Base-by-base conservation (phyloP, 1,140 invertebrate genomes). In the Drosophila funebris region DNA sequence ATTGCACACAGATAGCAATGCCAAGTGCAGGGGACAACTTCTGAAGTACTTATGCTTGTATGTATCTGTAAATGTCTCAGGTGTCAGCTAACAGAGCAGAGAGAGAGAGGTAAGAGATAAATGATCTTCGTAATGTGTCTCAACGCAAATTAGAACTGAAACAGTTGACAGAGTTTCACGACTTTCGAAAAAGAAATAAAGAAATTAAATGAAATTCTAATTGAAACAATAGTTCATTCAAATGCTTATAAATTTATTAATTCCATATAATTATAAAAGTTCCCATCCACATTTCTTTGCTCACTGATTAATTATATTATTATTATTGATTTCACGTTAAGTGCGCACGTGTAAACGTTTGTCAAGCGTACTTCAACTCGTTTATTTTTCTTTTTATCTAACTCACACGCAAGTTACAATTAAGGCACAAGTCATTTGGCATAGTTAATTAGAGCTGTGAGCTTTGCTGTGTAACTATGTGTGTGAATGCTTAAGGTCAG, bases 401-500 rank as follows among this genome's bases (percentile, higher is more conserved):
- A 29, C 37, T 3, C 53, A 14, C 43, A 41, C 74, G 43, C 57
- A 31, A 70, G 16, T 52, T 64, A 76, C 80, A 75, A 83, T 84
- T 79, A 80, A 60, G 41, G 64, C 73, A 56, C 73, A 79, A 60
- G 72, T 33, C 80, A 80, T 73, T 85, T 85, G 64, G 68, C 63
- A 75, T 74, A 69, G 82, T 81, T 81, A 85, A 85, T 85, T 85
- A 75, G 57, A 77, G 64, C 39, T 48, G 61, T 39, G 46, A 52
- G n/a, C 64, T 31, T 24, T 52, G 39, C 57, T 33, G 62, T 39
- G 52, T 56, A 60, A 27, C 53, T 56, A n/a, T n/a, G n/a, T n/a
- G n/a, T n/a, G n/a, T n/a, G n/a, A n/a, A n/a, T n/a, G n/a, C n/a
- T 43, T 58, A 74, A 87, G 81, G 74, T 87, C 82, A 85, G 43